These are phyloP conservation scores for Calephelis perditalis DNA, from an alignment of 2,888 invertebrate genomes.

Conservation along the genomic window DNA sequence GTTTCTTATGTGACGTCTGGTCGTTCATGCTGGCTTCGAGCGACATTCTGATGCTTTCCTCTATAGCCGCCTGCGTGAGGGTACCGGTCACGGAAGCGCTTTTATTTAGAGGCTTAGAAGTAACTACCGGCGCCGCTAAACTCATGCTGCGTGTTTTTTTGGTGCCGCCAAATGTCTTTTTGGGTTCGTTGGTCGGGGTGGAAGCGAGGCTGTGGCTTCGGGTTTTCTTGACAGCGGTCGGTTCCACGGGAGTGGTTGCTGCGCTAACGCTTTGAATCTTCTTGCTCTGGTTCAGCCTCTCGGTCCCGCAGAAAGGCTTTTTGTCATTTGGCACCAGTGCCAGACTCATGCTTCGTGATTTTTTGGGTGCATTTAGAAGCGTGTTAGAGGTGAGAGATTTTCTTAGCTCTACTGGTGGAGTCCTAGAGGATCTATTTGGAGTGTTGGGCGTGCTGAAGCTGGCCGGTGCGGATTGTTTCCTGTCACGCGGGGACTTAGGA, in stretches of 20 bases:
- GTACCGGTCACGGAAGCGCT: constrained; percentile 44
- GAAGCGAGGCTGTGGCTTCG: constrained; percentile 67
- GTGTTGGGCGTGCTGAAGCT: constrained; percentile 50
- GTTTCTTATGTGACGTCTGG: constrained; percentile 58
- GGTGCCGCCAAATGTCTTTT: constrained; percentile 44
- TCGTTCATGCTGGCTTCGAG: constrained; percentile 61
- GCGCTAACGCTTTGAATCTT: constrained; percentile 43
- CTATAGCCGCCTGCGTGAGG: constrained; percentile 68
- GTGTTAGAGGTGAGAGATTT: constrained; percentile 53
- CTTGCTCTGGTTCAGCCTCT: constrained; percentile 43
- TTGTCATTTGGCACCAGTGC: constrained; percentile 45
- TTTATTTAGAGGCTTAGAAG: constrained; percentile 44
- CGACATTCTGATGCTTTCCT: constrained; percentile 65
- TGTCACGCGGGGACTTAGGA: constrained; percentile 33
- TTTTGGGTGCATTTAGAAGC: constrained; percentile 53
- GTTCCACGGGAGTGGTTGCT: constrained; percentile 42
- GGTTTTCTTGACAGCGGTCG: constrained; percentile 36
- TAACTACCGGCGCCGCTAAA: constrained; percentile 46
- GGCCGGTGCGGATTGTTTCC: constrained; percentile 62
- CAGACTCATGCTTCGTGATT: constrained; percentile 64
- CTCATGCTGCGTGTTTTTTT: constrained; percentile 69
- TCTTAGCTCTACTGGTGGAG: constrained; percentile 49
- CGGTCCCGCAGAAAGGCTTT: constrained; percentile 54
- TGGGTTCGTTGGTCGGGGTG: constrained; percentile 52
- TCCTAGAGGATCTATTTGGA: constrained; percentile 47